These are phyloP conservation scores for Sarcoramphus papa DNA, from an alignment of 2,797 vertebrate species.

Conservation along the genomic window DNA sequence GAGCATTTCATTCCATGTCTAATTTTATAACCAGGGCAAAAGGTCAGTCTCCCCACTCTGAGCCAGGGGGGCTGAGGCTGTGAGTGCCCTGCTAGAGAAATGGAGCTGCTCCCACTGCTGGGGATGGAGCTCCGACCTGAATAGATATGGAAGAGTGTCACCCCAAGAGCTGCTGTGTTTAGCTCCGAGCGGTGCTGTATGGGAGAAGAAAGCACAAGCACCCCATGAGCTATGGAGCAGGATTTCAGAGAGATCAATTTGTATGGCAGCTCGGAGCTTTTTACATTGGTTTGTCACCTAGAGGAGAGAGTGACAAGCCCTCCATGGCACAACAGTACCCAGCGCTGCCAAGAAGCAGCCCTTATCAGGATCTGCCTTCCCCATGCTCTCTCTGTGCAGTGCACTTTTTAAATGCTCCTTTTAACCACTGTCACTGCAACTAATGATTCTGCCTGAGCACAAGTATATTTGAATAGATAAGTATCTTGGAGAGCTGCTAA, in stretches of 20 bases:
- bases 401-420: constrained; percentile 7
- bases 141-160: rapidly evolving
- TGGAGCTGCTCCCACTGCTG: not conserved
- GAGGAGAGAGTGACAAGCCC: not conserved
- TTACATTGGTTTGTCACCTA: not conserved
- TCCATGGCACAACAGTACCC: not conserved
- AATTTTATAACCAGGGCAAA: not conserved
- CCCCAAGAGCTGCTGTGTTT: not conserved
- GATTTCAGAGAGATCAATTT: not conserved
- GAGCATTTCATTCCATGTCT: not conserved
- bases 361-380: constrained; percentile 26
- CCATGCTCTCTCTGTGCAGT: not conserved
- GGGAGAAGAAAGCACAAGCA: not conserved
- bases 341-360: not conserved
- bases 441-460: constrained; percentile 31
- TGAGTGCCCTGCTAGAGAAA: not conserved
- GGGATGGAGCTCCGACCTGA: not conserved
- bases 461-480: constrained; percentile 57
- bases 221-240: rapidly evolving
- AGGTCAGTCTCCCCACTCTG: not conserved
- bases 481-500: constrained; percentile 38
- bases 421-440: constrained; percentile 32
- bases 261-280: not conserved
- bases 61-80: not conserved
- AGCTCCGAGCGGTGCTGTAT: rapidly evolving